A percentile compares a stretch with the other conserved stretches of the same genome.
Evolutionary conservation across 1,140 invertebrate genomes (phyloP).

Genomic region (Drosophila seguyi): DNA sequence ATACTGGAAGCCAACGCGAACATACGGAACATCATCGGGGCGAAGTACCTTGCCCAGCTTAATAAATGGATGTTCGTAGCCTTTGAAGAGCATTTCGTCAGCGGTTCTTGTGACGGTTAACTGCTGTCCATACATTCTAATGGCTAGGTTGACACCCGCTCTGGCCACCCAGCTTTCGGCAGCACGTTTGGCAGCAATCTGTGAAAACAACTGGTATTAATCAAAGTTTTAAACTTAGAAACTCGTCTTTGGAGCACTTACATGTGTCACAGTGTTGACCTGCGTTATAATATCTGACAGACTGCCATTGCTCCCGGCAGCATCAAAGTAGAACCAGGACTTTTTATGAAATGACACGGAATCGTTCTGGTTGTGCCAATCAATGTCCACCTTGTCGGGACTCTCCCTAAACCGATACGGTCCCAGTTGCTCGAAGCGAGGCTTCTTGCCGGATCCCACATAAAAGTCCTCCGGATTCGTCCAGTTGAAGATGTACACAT

Average conservation of each 20-base stretch:
- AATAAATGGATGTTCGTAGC: constrained; percentile 90
- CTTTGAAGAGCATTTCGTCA: constrained; percentile 90
- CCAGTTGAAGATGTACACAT: constrained; percentile 93
- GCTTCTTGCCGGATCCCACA: constrained; percentile 86
- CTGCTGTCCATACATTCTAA: constrained; percentile 63
- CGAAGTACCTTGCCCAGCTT: constrained; percentile 86
- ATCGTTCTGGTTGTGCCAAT: constrained; percentile 89
- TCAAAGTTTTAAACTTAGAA: neutral
- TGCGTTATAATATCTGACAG: constrained; percentile 91
- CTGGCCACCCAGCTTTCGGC: constrained; percentile 5
- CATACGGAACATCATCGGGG: constrained; percentile 86
- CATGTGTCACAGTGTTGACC: constrained; percentile 91
- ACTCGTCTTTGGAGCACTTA: constrained; percentile 86
- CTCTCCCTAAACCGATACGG: constrained; percentile 92
- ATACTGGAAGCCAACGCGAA: constrained; percentile 92
- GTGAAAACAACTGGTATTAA: constrained; percentile 11
- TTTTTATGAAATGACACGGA: constrained; percentile 94
- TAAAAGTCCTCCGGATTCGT: constrained; percentile 89
- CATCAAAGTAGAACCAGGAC: constrained; percentile 91
- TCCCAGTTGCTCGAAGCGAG: constrained; percentile 89
- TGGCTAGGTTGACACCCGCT: neutral
- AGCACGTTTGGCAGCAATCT: constrained; percentile 88
- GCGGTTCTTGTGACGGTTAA: constrained; percentile 88
- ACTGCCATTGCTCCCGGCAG: constrained; percentile 89
- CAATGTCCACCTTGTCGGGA: constrained; percentile 90